Base-by-base conservation (phyloP, 2,888 invertebrate genomes). In the Dasysyrphus tricinctus region DNA sequence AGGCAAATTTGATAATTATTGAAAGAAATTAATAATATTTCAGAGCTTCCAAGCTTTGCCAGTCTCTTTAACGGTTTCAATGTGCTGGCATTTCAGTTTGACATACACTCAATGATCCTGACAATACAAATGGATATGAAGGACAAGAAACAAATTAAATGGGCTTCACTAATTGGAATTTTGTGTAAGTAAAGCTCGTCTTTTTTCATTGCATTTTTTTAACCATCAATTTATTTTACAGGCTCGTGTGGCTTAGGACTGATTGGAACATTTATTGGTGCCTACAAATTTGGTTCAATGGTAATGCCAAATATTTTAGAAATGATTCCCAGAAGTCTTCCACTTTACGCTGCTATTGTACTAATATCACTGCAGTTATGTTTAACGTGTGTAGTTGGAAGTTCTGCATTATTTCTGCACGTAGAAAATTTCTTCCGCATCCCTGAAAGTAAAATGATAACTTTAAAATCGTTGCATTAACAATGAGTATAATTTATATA, bases 51-150 rank as follows among this genome's bases (percentile, higher is more conserved):
- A 0, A 90, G 90, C 0, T 88, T 94, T 76, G 91, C 94, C 79
- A 93, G 94, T 88, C 92, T 95, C 39, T 92, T 95, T 0, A 93
- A 93, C 34, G 95, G 95, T 1, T 96, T 95, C 88, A 95, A 95
- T 57, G 94, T 96, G 49, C 92, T 96, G 74, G 94, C 95, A 3
- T 96, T 96, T 90, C 96, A 96, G 92, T 97, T 96, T 89, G 97
- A 97, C 90, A 95, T 97, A 76, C 97, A 97, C 92, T 97, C 97
- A 1, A 95, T 96, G 90, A 94, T 98, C 90, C 94, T 98, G 88
- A 98, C 98, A 0, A 95, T 98, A 67, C 98, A 98, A 93, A 96
- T 97, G 87, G 98, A 98, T 91, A 98, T 98, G 98, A 94, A 94
- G 86, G 94, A 96, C 86, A 96, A 96, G 88, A 93, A 94, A 2